Conservation (phyloP, 2,888 invertebrate species). For the Apodemia mormo region DNA sequence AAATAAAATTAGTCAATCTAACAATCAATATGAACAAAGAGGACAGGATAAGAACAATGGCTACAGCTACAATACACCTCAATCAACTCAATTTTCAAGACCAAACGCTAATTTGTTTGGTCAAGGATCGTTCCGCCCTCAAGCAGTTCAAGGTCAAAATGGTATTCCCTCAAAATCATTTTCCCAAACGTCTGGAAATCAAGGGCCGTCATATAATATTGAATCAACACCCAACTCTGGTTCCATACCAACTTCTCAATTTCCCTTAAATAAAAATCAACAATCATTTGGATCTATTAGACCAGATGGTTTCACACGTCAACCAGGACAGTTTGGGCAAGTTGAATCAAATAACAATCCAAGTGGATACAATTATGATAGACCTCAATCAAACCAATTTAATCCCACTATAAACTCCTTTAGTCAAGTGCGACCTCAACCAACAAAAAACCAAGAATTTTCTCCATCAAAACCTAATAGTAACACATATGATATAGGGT, state of each 20-base stretch:
- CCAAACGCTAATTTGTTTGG: conserved; percentile 21
- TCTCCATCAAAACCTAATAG: not conserved
- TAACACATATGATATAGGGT: not conserved
- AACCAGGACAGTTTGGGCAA: conserved; percentile 8
- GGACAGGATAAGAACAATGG: conserved; percentile 29
- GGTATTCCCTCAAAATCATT: not conserved
- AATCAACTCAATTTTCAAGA: conserved; percentile 16
- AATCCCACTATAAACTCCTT: not conserved
- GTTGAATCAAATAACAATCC: conserved; percentile 13
- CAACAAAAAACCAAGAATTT: not conserved
- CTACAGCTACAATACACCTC: conserved; percentile 21
- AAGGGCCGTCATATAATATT: not conserved
- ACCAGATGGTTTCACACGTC: not conserved
- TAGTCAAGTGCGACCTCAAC: conserved; percentile 4
- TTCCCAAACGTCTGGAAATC: not conserved
- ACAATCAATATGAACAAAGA: conserved; percentile 7
- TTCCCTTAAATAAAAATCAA: not conserved
- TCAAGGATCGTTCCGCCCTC: conserved; percentile 9
- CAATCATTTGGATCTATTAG: not conserved
- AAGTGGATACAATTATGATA: conserved; percentile 32
- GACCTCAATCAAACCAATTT: conserved; percentile 25
- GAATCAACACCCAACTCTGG: not conserved
- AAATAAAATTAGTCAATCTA: conserved; percentile 1
- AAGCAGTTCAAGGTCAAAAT: not conserved
- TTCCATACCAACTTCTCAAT: not conserved